Evolutionary conservation across 2,888 invertebrate genomes (phyloP).

Genomic region (Patella depressa): DNA sequence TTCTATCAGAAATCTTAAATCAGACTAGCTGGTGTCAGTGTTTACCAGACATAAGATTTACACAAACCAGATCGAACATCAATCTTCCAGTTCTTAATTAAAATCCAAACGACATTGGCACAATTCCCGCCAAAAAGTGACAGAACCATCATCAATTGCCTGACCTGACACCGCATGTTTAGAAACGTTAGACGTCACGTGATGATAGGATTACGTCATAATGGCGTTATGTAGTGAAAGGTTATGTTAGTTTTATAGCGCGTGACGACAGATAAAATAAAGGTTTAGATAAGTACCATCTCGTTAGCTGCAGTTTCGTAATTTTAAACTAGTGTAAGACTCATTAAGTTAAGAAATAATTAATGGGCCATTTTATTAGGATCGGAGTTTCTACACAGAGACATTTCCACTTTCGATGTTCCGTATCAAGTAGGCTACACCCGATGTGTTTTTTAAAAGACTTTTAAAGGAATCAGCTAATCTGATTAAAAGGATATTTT

Average conservation of each 20-base stretch:
- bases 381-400: no score
- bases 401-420: no score
- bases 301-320: background rate
- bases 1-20: no score
- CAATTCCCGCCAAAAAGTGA: slow-evolving; percentile 4
- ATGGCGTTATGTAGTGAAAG: background rate
- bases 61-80: slow-evolving; percentile 2
- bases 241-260: slow-evolving; percentile 6
- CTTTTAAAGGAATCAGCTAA: no score
- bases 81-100: slow-evolving; percentile 3
- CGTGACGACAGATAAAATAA: slow-evolving; percentile 11
- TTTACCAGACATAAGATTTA: background rate
- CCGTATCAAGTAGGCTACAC: no score
- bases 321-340: no score
- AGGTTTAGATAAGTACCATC: background rate
- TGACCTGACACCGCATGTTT: slow-evolving; percentile 8
- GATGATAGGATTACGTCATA: background rate
- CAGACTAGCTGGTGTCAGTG: background rate
- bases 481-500: no score
- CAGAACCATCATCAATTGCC: slow-evolving; percentile 7
- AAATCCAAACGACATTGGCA: background rate
- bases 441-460: no score
- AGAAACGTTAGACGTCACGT: slow-evolving; percentile 10
- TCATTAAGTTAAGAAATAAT: no score
- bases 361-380: no score